These are phyloP conservation scores for Mus spretus DNA, from an alignment of 2,797 vertebrate species.

Conservation along the genomic window DNA sequence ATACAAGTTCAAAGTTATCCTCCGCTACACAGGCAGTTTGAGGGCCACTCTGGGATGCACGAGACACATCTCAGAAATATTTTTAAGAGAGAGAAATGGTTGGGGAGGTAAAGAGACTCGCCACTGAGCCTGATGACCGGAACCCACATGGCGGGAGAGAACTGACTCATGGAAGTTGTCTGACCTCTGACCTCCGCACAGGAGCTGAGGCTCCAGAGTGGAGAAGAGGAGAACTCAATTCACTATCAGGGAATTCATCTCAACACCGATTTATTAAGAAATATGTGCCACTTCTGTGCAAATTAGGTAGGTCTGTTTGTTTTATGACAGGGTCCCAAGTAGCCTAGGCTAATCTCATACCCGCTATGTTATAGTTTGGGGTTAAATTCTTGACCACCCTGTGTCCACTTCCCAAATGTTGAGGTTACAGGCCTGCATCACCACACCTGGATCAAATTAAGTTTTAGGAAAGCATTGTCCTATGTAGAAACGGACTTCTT, in stretches of 20 bases:
- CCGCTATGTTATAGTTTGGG: neutral
- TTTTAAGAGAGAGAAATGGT: neutral
- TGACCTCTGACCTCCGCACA: neutral
- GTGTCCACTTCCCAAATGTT: neutral
- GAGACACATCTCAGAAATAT: neutral
- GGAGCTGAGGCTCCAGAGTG: neutral
- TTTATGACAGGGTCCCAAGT: neutral
- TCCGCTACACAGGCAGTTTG: neutral
- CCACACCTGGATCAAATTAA: neutral
- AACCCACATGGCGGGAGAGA: neutral
- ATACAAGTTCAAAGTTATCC: neutral
- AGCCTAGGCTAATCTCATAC: neutral
- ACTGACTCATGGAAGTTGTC: too few relatives aligned
- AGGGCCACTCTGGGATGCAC: neutral
- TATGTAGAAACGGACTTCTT: neutral
- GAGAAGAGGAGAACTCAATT: neutral
- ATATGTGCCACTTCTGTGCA: neutral
- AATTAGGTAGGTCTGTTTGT: neutral
- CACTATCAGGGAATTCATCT: neutral
- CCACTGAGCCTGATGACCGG: too few relatives aligned
- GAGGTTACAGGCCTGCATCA: neutral
- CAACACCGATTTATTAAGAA: neutral
- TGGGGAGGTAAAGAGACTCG: neutral
- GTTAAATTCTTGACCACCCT: neutral
- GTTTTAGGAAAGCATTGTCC: neutral